These are phyloP conservation scores for Acrocephalus arundinaceus DNA, from an alignment of 2,113 vertebrate genomes.

Conservation along the genomic window DNA sequence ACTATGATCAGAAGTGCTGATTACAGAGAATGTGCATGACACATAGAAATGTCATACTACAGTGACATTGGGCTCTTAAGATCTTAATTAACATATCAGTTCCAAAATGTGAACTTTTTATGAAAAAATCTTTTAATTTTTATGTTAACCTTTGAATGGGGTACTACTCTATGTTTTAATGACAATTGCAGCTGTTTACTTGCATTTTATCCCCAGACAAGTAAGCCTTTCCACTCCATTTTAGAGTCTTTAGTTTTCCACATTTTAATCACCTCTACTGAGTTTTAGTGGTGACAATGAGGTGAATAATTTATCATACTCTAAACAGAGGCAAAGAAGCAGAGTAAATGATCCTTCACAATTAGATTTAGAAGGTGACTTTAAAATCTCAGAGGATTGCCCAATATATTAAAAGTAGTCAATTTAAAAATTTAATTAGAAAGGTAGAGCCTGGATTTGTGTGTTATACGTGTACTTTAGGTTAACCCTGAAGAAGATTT, in stretches of 20 bases:
- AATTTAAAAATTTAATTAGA: conserved; percentile 33
- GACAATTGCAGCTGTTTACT: not conserved
- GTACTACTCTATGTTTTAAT: not conserved
- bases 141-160: not conserved
- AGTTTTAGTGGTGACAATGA: not conserved
- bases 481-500: not conserved
- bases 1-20: not conserved
- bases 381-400: conserved; percentile 30
- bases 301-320: conserved; percentile 52
- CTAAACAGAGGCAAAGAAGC: conserved; percentile 7
- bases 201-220: not conserved
- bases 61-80: not conserved
- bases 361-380: conserved; percentile 43
- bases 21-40: not conserved
- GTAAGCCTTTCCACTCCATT: not conserved
- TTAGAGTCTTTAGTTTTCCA: not conserved
- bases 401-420: conserved; percentile 1
- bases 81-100: not conserved
- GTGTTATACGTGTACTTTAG: not conserved
- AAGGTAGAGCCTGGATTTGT: not conserved
- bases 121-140: rapidly evolving
- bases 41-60: not conserved
- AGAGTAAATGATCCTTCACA: conserved; percentile 38
- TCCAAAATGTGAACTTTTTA: not conserved
- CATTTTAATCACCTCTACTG: conserved; percentile 38